Evolutionary conservation across 2,888 invertebrate species (phyloP), one percentile per base, ranked within the genome.

Genomic region (Heteropelma amictum): DNA sequence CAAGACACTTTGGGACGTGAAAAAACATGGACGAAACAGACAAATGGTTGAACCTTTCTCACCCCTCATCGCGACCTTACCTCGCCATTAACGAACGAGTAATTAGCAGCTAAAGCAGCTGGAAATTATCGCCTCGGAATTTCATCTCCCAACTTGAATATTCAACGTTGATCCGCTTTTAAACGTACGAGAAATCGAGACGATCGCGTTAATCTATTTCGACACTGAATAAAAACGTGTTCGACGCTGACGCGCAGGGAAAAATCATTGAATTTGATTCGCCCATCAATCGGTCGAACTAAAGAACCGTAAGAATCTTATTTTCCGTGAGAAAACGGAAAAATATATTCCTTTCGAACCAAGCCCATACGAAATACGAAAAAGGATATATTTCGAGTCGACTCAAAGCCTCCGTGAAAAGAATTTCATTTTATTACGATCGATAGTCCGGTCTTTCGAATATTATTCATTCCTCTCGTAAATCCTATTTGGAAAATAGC

Each of bases 401-500:
- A 14, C 5, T 38, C 6, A 38, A 12, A 38, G 14, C 53, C 21
- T 19, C 12, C 12, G 14, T 47, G 3, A 12, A 26, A 12, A 23
- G 10, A 12, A 47, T 49, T 28, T 19, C 30, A n/a, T 47, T 53
- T 51, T 4, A 17, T 26, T 21, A 38, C 23, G 63, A 56, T 33
- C 33, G 53, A 53, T 12, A 33, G 23, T 42, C 12, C 10, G 35
- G 56, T 58, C 49, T 58, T 35, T 12, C 21, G 33, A 40, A 51
- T 69, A 53, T 49, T 54, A 54, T 19, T 42, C 53, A 23, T 53
- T n/a, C 23, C 38, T n/a, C 7, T 30, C n/a, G 38, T 21, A 40
- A 70, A 74, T 70, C 53, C 58, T 23, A 28, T 47, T 64, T 28
- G 12, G 33, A 70, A 70, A 60, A 67, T 12, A n/a, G 47, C 40